Base-by-base conservation (phyloP, 2,888 invertebrate species). In the Synanthedon formicaeformis region DNA sequence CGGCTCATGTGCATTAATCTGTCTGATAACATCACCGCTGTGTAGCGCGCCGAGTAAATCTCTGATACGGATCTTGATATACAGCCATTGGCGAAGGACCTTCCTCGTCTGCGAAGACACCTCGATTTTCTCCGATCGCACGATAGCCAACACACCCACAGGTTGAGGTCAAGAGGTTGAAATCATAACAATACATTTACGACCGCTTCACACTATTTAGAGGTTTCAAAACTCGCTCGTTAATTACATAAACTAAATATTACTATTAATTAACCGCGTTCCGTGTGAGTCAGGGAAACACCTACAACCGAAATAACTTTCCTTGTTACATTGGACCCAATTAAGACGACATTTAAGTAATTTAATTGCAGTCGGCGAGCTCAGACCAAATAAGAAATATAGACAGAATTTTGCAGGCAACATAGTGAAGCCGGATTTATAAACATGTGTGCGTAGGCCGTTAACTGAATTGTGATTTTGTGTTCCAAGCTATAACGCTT, bases 51-150 rank as follows among this genome's bases (percentile, higher is more conserved):
- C 68, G 67, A 71, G 78, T 82, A 83, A 79, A 78, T 81, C 82
- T 75, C 66, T 74, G 86, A 86, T 86, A 85, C 67, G 56, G 63
- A 81, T 84, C 84, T 81, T 76, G 79, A 78, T 78, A 73, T 78
- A 77, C 70, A 63, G 60, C 63, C 62, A 10, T 34, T 34, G 34
- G 34, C 34, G 64, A 61, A 55, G 59, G 57, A 59, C 58, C 59
- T 66, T 45, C 45, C 40, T 48, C 48, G 50, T 53, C 45, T 55
- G 54, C 51, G 55, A 54, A 50, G 55, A 55, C 52, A 55, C 55
- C 51, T 55, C 52, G 52, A 55, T 48, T 40, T 27, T 50, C 13
- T 50, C 50, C 10, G 51, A 51, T 40, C 45, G 14, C 45, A n/a
- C 14, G 45, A 45, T 45, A 45, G 45, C 4, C n/a, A 13, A 12